A percentile compares a stretch with the other conserved stretches of the same genome.
Conservation (phyloP, 2,797 vertebrate genomes). For the Calcarius lapponicus region DNA sequence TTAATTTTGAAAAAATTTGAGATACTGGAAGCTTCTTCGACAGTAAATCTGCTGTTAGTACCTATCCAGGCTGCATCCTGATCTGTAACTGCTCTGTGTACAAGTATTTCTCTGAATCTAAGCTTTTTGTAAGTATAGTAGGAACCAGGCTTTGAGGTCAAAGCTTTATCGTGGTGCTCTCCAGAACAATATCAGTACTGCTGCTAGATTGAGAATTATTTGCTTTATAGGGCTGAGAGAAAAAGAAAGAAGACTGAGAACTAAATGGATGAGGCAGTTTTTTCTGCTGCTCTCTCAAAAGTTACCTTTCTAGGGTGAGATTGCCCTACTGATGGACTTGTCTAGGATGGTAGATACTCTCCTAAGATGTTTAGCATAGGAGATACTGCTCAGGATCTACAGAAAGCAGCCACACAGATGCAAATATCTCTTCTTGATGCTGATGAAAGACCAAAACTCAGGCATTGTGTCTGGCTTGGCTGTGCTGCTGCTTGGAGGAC, state of each 20-base stretch:
- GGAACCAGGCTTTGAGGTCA: background rate
- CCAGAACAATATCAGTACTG: accelerated
- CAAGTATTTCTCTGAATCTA: background rate
- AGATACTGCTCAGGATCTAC: background rate
- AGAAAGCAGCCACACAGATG: background rate
- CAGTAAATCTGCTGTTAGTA: background rate
- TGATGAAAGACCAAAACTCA: background rate
- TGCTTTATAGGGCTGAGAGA: background rate
- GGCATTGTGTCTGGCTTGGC: background rate
- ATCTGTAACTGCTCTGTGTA: background rate
- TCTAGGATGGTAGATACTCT: background rate
- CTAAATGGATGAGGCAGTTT: background rate
- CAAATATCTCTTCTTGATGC: background rate
- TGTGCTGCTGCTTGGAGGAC: background rate
- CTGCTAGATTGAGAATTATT: background rate
- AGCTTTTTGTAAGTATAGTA: background rate
- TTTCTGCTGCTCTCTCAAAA: background rate
- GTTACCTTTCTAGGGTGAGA: accelerated
- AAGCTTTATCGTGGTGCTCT: background rate
- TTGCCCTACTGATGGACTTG: background rate
- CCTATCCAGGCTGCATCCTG: background rate
- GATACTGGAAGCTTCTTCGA: background rate
- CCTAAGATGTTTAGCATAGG: background rate
- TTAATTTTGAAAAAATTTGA: background rate
- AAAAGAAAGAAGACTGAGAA: background rate